Percentiles rank a stretch among this genome's conserved stretches.
Conservation (phyloP, 2,888 invertebrate species). For the Ormyrus thymus region DNA sequence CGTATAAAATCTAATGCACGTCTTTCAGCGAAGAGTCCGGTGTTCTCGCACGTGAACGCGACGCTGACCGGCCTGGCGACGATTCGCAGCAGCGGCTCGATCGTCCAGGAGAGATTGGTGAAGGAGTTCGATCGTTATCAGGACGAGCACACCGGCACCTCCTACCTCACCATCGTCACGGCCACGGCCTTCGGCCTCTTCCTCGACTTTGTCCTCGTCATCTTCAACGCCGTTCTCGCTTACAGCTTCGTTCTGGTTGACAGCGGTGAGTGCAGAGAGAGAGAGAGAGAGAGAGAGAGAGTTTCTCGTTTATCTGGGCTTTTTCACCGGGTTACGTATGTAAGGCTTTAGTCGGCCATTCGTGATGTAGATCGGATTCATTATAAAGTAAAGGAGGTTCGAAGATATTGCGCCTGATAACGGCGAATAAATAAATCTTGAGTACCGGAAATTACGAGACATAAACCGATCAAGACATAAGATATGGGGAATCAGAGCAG, state of each 20-base stretch:
- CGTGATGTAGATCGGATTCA: too few relatives aligned
- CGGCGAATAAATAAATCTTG: too few relatives aligned
- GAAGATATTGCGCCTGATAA: too few relatives aligned
- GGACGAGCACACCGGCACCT: constrained; percentile 83
- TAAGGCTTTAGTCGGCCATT: too few relatives aligned
- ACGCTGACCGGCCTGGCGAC: constrained; percentile 90
- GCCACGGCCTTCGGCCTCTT: constrained; percentile 84
- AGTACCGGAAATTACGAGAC: too few relatives aligned
- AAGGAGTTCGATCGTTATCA: constrained; percentile 84
- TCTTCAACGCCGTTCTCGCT: constrained; percentile 81
- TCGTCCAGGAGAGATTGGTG: constrained; percentile 80
- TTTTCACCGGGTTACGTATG: too few relatives aligned
- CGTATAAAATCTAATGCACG: too few relatives aligned
- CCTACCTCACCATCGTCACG: constrained; percentile 81
- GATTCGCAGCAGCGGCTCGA: constrained; percentile 86
- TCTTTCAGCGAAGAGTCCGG: constrained; percentile 83
- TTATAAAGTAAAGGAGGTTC: too few relatives aligned
- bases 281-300: too few relatives aligned
- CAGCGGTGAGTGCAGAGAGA: constrained; percentile 76
- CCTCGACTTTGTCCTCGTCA: constrained; percentile 83
- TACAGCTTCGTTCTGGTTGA: constrained; percentile 79
- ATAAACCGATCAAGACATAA: too few relatives aligned
- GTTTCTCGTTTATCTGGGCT: too few relatives aligned
- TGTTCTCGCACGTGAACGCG: constrained; percentile 92
- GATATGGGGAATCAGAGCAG: too few relatives aligned